Evolutionary conservation across 2,113 vertebrate genomes (phyloP), one percentile per base, ranked within the genome.

Genomic region (Rhineura floridana): DNA sequence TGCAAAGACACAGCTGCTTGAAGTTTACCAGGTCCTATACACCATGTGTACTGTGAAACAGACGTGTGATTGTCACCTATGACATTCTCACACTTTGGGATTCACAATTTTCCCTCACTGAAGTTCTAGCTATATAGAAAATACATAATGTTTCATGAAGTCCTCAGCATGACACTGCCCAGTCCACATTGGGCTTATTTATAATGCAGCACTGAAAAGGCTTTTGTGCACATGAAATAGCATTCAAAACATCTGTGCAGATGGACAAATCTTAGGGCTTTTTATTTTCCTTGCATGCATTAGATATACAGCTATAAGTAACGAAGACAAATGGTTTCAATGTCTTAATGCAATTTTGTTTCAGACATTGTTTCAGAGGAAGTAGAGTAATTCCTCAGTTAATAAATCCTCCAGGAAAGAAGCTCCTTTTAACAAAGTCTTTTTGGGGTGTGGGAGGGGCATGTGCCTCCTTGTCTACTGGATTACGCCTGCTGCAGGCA

Each of bases 331-430:
- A 79, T 88, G 55, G 84, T 69, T 67, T 89, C 4, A 33, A 33
- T 88, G 80, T 46, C n/a, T 76, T 85, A 65, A 63, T 69, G 25
- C 28, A 83, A 65, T 88, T 88, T 78, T 19, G 36, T 87, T 28
- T 76, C 55, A 88, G 70, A 0, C 86, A 30, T 81, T 81, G 69
- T 7, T 88, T 21, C 28, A 78, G 46, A 87, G 42, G 5, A 63
- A 63, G 90, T 8, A 15, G 23, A 65, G n/a, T n/a, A n/a, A n/a
- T n/a, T n/a, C n/a, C n/a, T n/a, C n/a, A n/a, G n/a, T n/a, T n/a
- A n/a, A n/a, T n/a, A n/a, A n/a, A n/a, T n/a, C n/a, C n/a, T n/a
- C n/a, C n/a, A n/a, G n/a, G n/a, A n/a, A n/a, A n/a, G n/a, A n/a
- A n/a, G n/a, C n/a, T n/a, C n/a, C n/a, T n/a, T n/a, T n/a, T n/a